These are phyloP conservation scores for Lithophane leautieri DNA, from an alignment of 2,888 invertebrate species.

Conservation along the genomic window DNA sequence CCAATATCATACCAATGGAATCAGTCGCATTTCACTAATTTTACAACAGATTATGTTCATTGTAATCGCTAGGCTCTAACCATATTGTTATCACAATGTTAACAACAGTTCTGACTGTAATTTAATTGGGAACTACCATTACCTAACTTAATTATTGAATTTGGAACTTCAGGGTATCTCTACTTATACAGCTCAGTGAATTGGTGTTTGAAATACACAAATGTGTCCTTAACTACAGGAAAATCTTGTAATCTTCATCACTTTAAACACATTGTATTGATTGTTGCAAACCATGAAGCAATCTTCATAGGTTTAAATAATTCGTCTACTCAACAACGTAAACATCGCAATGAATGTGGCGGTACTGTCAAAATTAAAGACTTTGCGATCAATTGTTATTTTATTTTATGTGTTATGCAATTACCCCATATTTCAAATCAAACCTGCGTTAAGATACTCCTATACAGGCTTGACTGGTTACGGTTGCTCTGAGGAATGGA, in stretches of 20 bases:
- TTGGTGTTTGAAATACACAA: not conserved
- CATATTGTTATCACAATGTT: conserved; percentile 15
- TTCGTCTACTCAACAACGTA: no score
- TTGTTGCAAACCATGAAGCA: no score
- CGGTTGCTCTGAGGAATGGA: no score
- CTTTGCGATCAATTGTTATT: no score
- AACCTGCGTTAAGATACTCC: no score
- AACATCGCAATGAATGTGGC: no score
- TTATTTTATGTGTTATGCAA: no score
- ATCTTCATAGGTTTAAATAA: no score
- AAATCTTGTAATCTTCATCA: not conserved
- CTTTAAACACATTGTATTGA: no score
- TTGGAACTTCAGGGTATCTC: not conserved
- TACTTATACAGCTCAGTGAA: not conserved
- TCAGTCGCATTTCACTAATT: conserved; percentile 42
- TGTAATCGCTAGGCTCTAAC: not conserved
- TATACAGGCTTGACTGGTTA: no score
- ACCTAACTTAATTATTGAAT: conserved; percentile 11
- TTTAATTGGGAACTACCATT: conserved; percentile 28
- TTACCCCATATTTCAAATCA: no score
- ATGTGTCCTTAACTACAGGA: not conserved
- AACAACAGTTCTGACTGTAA: not conserved
- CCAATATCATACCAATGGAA: conserved; percentile 29
- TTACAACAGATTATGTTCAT: conserved; percentile 21
- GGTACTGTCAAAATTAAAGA: no score